A percentile compares a stretch with the other conserved stretches of the same genome.
phyloP scores from a whole-genome alignment of 1,140 invertebrate genomes.

The Metopolophium dirhodum region DNA sequence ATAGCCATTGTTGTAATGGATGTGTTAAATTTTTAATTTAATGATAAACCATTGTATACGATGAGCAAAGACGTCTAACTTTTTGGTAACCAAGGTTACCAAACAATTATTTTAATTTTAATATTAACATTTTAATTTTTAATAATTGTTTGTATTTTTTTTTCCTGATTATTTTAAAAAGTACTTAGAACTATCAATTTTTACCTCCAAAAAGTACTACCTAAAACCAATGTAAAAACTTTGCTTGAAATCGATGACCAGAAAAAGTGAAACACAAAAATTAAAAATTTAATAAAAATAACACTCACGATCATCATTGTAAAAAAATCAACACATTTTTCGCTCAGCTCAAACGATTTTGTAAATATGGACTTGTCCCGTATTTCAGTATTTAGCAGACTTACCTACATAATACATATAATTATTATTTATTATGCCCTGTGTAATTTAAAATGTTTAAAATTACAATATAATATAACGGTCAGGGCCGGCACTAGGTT shows the following conservation, averaged over 20 bases:
- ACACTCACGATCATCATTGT: too few species aligned
- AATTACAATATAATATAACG: conserved; percentile 14
- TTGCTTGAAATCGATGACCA: not conserved
- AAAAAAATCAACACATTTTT: not conserved
- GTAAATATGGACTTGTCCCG: not conserved
- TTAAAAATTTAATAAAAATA: not conserved
- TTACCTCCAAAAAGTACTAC: not conserved
- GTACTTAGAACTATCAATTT: not conserved
- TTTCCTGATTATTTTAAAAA: not conserved
- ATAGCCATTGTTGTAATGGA: too few species aligned
- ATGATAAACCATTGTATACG: too few species aligned
- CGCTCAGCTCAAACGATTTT: not conserved
- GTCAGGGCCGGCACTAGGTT: not conserved
- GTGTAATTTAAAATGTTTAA: not conserved
- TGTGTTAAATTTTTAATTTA: too few species aligned
- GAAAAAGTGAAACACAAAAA: not conserved
- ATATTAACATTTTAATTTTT: not conserved
- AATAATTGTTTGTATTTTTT: not conserved
- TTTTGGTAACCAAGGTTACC: not conserved
- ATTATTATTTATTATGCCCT: not conserved
- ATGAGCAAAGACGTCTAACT: too few species aligned
- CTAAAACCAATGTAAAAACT: not conserved
- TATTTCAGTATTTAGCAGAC: not conserved
- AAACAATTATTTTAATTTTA: not conserved
- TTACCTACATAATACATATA: not conserved